These are phyloP conservation scores for Palaemon carinicauda DNA, from an alignment of 1,140 invertebrate genomes.

Conservation along the genomic window DNA sequence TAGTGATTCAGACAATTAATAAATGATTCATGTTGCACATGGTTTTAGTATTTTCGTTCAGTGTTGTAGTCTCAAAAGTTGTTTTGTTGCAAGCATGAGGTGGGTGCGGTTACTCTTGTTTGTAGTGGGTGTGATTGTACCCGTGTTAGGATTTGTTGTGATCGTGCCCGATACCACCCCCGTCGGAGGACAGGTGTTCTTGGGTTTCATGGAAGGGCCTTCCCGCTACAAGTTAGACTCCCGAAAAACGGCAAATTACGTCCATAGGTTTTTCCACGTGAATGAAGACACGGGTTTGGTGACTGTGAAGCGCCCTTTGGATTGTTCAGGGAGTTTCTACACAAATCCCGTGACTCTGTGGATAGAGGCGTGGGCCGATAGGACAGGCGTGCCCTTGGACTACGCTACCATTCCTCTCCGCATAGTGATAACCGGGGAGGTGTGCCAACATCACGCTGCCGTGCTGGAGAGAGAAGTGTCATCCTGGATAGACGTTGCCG, in stretches of 20 bases:
- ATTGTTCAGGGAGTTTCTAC: constrained; percentile 82
- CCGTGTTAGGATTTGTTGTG: constrained; percentile 44
- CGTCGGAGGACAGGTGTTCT: constrained; percentile 50
- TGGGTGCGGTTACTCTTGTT: constrained; percentile 43
- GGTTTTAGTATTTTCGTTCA: background rate
- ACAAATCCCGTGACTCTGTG: constrained; percentile 85
- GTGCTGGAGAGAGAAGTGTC: constrained; percentile 39
- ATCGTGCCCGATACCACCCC: constrained; percentile 53
- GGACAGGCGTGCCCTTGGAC: constrained; percentile 77
- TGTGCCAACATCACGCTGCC: constrained; percentile 73
- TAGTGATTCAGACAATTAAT: background rate
- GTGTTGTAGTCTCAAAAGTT: constrained; percentile 11
- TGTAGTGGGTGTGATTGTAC: constrained; percentile 37
- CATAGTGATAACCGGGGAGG: constrained; percentile 78
- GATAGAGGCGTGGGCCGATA: constrained; percentile 82
- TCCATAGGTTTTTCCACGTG: constrained; percentile 78
- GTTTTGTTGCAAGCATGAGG: constrained; percentile 45
- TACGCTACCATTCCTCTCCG: constrained; percentile 84
- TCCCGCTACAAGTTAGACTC: constrained; percentile 76
- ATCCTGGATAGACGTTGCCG: constrained; percentile 47
- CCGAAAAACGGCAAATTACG: constrained; percentile 81
- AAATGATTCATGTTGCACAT: background rate
- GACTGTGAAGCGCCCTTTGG: constrained; percentile 75
- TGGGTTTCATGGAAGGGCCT: constrained; percentile 49
- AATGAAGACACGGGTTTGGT: constrained; percentile 78